Base-by-base conservation (phyloP, 2,888 invertebrate genomes). In the Ecliptopera silaceata region DNA sequence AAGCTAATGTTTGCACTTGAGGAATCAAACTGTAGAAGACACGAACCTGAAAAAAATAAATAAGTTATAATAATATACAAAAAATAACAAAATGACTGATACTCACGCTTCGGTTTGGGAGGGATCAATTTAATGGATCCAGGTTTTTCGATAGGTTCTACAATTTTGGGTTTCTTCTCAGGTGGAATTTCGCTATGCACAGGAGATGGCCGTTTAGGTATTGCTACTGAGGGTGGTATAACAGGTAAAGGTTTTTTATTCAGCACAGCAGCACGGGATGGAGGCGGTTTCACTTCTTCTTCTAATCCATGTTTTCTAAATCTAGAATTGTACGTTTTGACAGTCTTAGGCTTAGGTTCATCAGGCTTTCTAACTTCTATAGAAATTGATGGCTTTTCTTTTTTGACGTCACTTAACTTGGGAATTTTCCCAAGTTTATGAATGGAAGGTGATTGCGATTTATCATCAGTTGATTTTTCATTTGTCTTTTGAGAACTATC, bases 51-150 rank as follows among this genome's bases (percentile, higher is more conserved):
- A 92, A 92, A 88, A 82, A 85, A 79, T 81, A 71, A 82, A 79
- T 64, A 76, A 41, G 71, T 91, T 83, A 89, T 69, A 80, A 80
- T 71, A 51, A 63, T 56, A 62, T 61, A 56, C 34, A 69, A 59
- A 47, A 63, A 26, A 15, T 56, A 52, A 68, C 55, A 52, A 64
- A 65, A 64, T 62, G 64, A 69, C 72, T 49, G 65, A 92, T 93
- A 96, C 97, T 96, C 95, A 98, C 97, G 96, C 94, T 96, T 97
- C 67, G 95, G 95, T 92, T 97, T 96, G 65, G 97, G 94, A 70
- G 97, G 95, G 74, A 97, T 97, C 66, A 97, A 89, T 92, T 97
- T 97, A 69, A 97, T 96, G 66, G 95, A 93, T 66, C 96, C 96
- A 31, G 95, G 95, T 81, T 95, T 94, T 75, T 96, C 96, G 34